Conservation (phyloP, 2,888 invertebrate species). For the Ptychoptera contaminata region DNA sequence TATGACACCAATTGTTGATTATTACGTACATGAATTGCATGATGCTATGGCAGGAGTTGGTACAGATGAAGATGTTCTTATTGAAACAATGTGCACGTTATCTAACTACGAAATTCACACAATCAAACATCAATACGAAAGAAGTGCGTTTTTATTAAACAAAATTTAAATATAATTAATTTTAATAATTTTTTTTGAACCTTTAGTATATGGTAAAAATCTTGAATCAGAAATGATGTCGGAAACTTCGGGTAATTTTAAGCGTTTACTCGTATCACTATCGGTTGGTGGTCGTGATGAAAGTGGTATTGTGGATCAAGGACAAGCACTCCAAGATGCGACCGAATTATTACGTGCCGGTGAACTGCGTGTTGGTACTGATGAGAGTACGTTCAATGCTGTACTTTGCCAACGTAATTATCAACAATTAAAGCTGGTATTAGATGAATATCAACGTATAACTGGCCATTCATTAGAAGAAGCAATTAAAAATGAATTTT, state of each 20-base stretch:
- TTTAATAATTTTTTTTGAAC: slow-evolving; percentile 1
- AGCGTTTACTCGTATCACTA: slow-evolving; percentile 72
- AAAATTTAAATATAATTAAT: neutral
- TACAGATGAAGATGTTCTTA: slow-evolving; percentile 73
- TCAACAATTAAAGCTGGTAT: slow-evolving; percentile 40
- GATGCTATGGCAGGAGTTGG: slow-evolving; percentile 73
- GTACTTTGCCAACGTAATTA: slow-evolving; percentile 66
- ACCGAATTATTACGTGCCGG: slow-evolving; percentile 64
- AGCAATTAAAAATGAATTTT: slow-evolving; percentile 70
- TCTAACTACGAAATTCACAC: slow-evolving; percentile 70
- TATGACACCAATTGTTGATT: slow-evolving; percentile 72
- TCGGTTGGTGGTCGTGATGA: slow-evolving; percentile 58
- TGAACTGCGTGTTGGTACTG: slow-evolving; percentile 53
- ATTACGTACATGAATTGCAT: slow-evolving; percentile 67
- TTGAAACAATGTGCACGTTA: slow-evolving; percentile 78
- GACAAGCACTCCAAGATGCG: slow-evolving; percentile 64
- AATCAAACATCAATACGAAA: slow-evolving; percentile 60
- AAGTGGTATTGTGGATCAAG: slow-evolving; percentile 53
- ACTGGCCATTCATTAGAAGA: slow-evolving; percentile 67
- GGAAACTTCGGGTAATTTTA: slow-evolving; percentile 87
- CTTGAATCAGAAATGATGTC: slow-evolving; percentile 69
- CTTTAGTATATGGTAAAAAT: slow-evolving; percentile 57
- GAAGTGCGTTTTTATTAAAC: slow-evolving; percentile 39
- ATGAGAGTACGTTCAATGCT: slow-evolving; percentile 73
- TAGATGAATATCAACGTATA: slow-evolving; percentile 38